Percentiles rank a stretch among this genome's conserved stretches.
These are phyloP conservation scores for Malacoraja senta DNA, from an alignment of 2,797 vertebrate genomes.

Conservation along the genomic window DNA sequence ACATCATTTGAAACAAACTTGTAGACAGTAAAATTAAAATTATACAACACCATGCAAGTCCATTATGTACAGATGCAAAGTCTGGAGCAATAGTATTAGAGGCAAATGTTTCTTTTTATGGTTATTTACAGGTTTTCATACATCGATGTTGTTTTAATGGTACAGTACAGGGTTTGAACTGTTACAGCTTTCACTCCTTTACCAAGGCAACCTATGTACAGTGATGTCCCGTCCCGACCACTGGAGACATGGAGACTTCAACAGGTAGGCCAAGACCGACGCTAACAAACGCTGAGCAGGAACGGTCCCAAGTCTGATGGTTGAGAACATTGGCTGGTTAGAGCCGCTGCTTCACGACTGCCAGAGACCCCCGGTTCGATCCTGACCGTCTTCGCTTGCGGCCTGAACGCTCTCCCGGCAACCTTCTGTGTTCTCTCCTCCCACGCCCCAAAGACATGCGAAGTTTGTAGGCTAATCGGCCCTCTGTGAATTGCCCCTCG, in stretches of 20 bases:
- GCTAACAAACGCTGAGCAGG: too few relatives aligned
- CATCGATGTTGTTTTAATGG: conserved; percentile 54
- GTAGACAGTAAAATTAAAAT: conserved; percentile 60
- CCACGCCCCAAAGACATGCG: too few relatives aligned
- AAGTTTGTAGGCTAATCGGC: too few relatives aligned
- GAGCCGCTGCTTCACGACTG: too few relatives aligned
- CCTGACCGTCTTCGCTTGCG: too few relatives aligned
- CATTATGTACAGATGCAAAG: conserved; percentile 69
- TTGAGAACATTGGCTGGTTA: too few relatives aligned
- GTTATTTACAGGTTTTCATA: conserved; percentile 64
- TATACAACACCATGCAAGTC: conserved; percentile 80
- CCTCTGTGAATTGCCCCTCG: too few relatives aligned
- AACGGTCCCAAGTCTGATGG: too few relatives aligned
- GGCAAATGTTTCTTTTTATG: conserved; percentile 52
- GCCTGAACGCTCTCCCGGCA: too few relatives aligned
- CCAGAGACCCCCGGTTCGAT: too few relatives aligned
- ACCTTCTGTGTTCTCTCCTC: too few relatives aligned
- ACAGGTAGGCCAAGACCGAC: too few relatives aligned
- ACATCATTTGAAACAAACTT: conserved; percentile 78
- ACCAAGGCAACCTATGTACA: conserved; percentile 66
- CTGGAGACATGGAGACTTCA: neutral
- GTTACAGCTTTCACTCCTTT: conserved; percentile 63
- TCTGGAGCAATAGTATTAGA: conserved; percentile 52
- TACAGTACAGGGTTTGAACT: conserved; percentile 55
- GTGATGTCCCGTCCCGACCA: conserved; percentile 45